A percentile compares a stretch with the other conserved stretches of the same genome.
Conservation (phyloP, 1,140 invertebrate genomes). For the Anadara kagoshimensis region DNA sequence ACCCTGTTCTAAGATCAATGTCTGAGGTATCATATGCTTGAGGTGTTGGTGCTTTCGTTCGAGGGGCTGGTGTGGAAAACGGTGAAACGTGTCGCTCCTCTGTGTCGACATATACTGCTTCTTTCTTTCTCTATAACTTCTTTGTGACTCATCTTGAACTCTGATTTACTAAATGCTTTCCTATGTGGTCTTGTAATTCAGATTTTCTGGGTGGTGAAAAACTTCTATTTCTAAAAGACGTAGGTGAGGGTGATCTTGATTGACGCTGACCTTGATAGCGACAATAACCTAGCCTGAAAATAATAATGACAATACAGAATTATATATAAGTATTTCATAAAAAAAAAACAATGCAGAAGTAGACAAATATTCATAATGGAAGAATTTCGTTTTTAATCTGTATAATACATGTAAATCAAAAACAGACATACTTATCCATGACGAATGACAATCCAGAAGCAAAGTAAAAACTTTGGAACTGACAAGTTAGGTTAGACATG, state of each 20-base stretch:
- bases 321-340: too few relatives aligned
- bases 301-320: not conserved
- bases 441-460: too few relatives aligned
- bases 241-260: not conserved
- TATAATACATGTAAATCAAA: too few relatives aligned
- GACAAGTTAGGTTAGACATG: too few relatives aligned
- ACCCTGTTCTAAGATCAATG: not conserved
- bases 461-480: too few relatives aligned
- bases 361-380: too few relatives aligned
- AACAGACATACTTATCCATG: too few relatives aligned
- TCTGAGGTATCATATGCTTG: slow-evolving; percentile 32
- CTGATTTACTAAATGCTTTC: slow-evolving; percentile 33
- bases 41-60: slow-evolving; percentile 44
- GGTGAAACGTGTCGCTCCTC: slow-evolving; percentile 35
- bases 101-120: slow-evolving; percentile 2
- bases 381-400: too few relatives aligned
- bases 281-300: slow-evolving; percentile 20
- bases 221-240: not conserved
- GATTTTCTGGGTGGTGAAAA: slow-evolving; percentile 5
- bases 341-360: too few relatives aligned
- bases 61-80: slow-evolving; percentile 50
- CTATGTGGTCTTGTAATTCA: not conserved
- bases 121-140: not conserved
- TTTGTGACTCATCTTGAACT: not conserved
- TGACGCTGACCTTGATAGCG: slow-evolving; percentile 18